Evolutionary conservation across 2,888 invertebrate species (phyloP).

Genomic region (Ametastegia equiseti): DNA sequence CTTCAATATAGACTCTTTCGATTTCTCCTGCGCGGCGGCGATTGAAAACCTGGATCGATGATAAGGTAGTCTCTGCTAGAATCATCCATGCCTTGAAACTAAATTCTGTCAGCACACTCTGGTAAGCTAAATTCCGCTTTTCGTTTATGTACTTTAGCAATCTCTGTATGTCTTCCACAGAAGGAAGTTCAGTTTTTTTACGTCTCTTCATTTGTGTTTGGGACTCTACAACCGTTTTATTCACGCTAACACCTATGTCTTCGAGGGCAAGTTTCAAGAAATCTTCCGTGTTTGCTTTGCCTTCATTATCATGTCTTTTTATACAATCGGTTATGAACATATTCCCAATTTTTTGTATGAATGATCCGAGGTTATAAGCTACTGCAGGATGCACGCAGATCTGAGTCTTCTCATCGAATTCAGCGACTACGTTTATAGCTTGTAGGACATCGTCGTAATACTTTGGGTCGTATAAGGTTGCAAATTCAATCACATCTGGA

Average conservation of each 20-base stretch:
- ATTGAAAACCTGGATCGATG: constrained; percentile 45
- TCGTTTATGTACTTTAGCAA: constrained; percentile 33
- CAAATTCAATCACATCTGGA: constrained; percentile 28
- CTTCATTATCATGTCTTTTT: not conserved
- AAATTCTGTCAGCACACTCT: constrained; percentile 21
- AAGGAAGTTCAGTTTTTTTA: constrained; percentile 38
- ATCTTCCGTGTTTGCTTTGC: constrained; percentile 9
- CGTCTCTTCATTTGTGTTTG: constrained; percentile 42
- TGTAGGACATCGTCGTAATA: constrained; percentile 42
- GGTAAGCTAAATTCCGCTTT: constrained; percentile 16
- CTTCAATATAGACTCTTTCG: constrained; percentile 45
- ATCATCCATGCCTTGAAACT: constrained; percentile 30
- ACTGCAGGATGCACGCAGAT: not conserved
- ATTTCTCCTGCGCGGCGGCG: constrained; percentile 48
- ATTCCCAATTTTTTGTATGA: constrained; percentile 8
- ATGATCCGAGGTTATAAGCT: constrained; percentile 12
- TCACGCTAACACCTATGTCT: constrained; percentile 40
- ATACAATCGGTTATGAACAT: constrained; percentile 19
- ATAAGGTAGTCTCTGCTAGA: constrained; percentile 44
- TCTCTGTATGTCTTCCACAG: constrained; percentile 46
- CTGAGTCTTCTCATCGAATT: constrained; percentile 22
- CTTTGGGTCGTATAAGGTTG: constrained; percentile 45
- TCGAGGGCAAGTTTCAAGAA: constrained; percentile 33
- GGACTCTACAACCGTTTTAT: constrained; percentile 36
- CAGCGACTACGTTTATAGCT: constrained; percentile 44